Conservation (phyloP, 1,140 invertebrate genomes). For the Batillaria attramentaria region DNA sequence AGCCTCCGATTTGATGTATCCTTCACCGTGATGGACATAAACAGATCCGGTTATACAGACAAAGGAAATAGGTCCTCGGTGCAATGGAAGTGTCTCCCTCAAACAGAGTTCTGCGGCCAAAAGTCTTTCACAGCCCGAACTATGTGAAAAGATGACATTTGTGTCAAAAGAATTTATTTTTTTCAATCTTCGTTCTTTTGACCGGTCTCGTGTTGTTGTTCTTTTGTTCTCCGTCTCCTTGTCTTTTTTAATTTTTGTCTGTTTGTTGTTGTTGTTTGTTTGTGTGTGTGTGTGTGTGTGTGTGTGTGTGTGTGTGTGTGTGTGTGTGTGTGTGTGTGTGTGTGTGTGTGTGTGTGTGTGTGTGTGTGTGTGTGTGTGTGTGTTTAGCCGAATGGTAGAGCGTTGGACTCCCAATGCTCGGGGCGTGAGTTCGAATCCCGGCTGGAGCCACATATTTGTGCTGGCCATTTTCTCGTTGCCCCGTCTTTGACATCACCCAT, state of each 20-base stretch:
- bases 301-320: neutral
- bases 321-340: neutral
- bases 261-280: neutral
- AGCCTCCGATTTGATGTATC: neutral
- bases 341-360: neutral
- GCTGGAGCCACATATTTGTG: too few species aligned
- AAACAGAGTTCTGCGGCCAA: too few species aligned
- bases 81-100: too few species aligned
- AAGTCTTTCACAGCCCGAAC: neutral
- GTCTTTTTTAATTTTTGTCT: neutral
- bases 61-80: too few species aligned
- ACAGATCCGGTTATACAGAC: neutral
- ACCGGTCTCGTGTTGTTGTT: neutral
- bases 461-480: too few species aligned
- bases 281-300: constrained; percentile 11
- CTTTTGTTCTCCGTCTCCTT: neutral
- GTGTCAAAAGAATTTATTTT: neutral
- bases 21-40: neutral
- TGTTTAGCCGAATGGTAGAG: too few species aligned
- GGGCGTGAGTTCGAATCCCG: too few species aligned
- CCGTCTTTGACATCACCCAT: too few species aligned
- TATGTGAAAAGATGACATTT: neutral
- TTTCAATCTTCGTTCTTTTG: neutral
- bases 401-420: too few species aligned
- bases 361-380: neutral